These are phyloP conservation scores for Gobio gobio DNA, from an alignment of 2,113 vertebrate species.

Conservation along the genomic window DNA sequence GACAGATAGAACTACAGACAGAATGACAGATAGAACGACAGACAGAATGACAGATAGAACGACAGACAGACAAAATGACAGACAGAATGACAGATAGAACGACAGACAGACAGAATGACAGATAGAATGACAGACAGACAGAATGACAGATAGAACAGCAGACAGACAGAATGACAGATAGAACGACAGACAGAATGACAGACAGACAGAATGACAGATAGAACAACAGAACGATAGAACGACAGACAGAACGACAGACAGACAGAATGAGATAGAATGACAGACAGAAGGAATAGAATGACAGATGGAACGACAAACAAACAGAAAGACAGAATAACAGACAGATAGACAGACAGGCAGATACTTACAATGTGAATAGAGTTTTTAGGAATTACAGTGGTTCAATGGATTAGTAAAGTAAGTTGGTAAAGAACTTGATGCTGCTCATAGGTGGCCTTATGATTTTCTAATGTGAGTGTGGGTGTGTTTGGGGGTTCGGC, in stretches of 20 bases:
- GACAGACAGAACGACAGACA: neutral
- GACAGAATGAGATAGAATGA: neutral
- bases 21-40: neutral
- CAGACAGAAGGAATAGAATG: neutral
- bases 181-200: neutral
- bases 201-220: constrained; percentile 22
- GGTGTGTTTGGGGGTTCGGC: neutral
- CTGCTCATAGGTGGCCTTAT: constrained; percentile 2
- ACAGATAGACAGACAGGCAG: neutral
- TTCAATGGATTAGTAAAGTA: neutral
- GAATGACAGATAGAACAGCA: neutral
- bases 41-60: neutral
- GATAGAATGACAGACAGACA: too few species aligned
- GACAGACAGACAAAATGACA: neutral
- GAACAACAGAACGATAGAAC: neutral
- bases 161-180: neutral
- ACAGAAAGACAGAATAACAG: too few species aligned
- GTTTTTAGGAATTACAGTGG: neutral
- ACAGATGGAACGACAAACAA: neutral
- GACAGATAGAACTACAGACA: neutral
- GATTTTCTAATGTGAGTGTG: constrained; percentile 5
- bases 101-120: too few species aligned
- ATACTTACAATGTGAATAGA: neutral
- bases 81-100: neutral
- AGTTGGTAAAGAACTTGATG: neutral